These are phyloP conservation scores for Ricordea florida DNA, from an alignment of 92 coral and sea anemone species.

Conservation along the genomic window DNA sequence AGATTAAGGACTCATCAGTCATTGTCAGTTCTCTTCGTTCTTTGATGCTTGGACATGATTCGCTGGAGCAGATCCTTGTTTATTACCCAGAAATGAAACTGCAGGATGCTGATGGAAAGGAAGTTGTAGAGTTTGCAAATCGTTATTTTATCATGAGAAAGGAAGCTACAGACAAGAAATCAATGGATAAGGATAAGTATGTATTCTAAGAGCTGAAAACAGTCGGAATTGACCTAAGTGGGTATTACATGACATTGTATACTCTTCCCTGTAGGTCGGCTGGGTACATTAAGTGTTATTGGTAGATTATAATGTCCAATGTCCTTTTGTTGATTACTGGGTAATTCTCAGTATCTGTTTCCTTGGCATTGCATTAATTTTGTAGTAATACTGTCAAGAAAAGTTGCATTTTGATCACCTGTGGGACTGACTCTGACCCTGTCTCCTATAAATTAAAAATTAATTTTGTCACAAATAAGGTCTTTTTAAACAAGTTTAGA, in stretches of 20 bases:
- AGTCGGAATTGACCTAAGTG: neutral
- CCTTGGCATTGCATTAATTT: too few species aligned
- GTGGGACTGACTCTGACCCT: too few species aligned
- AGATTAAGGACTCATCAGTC: slow-evolving; percentile 96
- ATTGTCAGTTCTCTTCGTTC: slow-evolving; percentile 87
- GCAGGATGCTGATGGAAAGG: slow-evolving; percentile 78
- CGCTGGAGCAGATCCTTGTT: slow-evolving; percentile 64
- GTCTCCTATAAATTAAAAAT: too few species aligned
- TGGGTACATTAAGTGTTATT: too few species aligned
- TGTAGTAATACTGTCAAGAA: too few species aligned
- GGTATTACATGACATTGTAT: neutral
- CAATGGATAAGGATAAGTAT: slow-evolving; percentile 80
- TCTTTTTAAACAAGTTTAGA: too few species aligned
- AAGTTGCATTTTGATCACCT: too few species aligned
- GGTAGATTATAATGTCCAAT: too few species aligned
- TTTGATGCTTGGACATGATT: slow-evolving; percentile 72
- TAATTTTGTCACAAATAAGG: too few species aligned
- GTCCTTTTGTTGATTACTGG: too few species aligned
- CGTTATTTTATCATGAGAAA: slow-evolving; percentile 85
- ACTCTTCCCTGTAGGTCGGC: neutral
- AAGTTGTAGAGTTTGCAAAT: slow-evolving; percentile 75
- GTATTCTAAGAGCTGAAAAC: neutral
- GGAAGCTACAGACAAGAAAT: slow-evolving; percentile 61
- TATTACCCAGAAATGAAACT: slow-evolving; percentile 90
- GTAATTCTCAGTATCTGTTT: too few species aligned